These are phyloP conservation scores for Spialia ferax DNA, from an alignment of 2,888 invertebrate genomes.

Conservation along the genomic window DNA sequence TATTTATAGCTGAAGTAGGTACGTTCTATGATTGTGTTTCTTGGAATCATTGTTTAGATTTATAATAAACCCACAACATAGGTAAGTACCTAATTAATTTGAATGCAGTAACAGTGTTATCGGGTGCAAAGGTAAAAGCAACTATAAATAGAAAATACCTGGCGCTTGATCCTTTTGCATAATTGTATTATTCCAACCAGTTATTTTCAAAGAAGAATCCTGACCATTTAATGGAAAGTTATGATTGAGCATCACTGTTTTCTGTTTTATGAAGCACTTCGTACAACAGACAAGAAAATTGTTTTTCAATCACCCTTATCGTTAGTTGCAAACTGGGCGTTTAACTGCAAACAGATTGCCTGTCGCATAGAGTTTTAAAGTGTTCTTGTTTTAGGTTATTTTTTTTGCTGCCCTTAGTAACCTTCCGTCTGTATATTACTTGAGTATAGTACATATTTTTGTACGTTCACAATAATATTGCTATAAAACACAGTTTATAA, in stretches of 20 bases:
- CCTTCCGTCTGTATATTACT: background rate
- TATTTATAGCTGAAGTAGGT: too few species aligned
- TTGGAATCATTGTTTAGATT: too few species aligned
- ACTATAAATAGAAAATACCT: background rate
- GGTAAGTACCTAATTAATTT: too few species aligned
- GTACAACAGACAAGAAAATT: slow-evolving; percentile 44
- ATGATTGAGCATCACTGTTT: slow-evolving; percentile 10
- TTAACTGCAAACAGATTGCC: slow-evolving; percentile 44
- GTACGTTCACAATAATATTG: too few species aligned
- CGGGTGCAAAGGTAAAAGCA: too few species aligned
- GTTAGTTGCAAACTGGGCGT: slow-evolving; percentile 38
- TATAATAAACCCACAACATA: too few species aligned
- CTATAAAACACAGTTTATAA: too few species aligned
- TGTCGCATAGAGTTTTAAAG: slow-evolving; percentile 37
- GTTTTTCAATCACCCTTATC: slow-evolving; percentile 45
- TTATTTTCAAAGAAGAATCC: background rate
- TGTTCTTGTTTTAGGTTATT: background rate
- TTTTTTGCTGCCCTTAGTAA: background rate
- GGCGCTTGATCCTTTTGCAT: background rate
- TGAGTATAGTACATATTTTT: too few species aligned
- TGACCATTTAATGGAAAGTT: slow-evolving; percentile 6
- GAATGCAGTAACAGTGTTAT: too few species aligned
- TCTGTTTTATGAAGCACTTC: slow-evolving; percentile 1
- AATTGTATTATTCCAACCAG: background rate
- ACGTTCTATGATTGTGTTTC: too few species aligned